Base-by-base conservation (phyloP, 2,113 vertebrate genomes). In the Ailuropoda melanoleuca region DNA sequence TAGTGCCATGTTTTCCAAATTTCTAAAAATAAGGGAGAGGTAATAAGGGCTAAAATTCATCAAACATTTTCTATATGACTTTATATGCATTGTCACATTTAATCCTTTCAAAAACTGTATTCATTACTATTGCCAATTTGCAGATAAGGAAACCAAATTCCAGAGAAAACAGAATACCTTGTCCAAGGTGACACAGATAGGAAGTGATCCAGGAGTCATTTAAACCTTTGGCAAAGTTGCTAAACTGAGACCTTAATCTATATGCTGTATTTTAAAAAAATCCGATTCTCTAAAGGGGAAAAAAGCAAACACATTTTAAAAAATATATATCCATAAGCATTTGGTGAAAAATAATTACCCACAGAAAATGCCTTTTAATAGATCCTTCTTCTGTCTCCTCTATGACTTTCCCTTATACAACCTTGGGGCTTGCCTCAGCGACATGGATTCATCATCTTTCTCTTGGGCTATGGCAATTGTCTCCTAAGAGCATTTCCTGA, bases 41-140 rank as follows among this genome's bases (percentile, higher is more conserved):
- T n/a, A 72, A 46, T 55, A 77, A 82, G 24, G 46, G 18, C 26
- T 81, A 95, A 95, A 94, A 86, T n/a, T 55, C 62, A 96, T 81
- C 21, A 8, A 68, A 60, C 2, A n/a, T 39, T 68, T 89, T 82
- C 39, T 64, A 19, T 37, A 68, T 82, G 13, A 50, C 5, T 74
- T 86, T 66, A 56, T 3, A 39, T 55, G 23, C 11, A 86, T 66
- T 89, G 17, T 31, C 55, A 85, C 24, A 66, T 77, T 92, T 89
- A 84, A 92, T 15, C 0, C 6, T 97, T 92, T 96, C 14, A 88
- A 94, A 17, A 80, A 34, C 14, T 53, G 55, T 92, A 26, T 48
- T 80, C 10, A 37, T 39, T 83, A 64, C 55, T 53, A 75, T 90
- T 21, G 5, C 4, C 3, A 89, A 21, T 95, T 85, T 75, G 68